Percentiles rank a stretch among this genome's conserved stretches.
Conservation (phyloP, 2,797 vertebrate species). For the Sebastes taczanowskii region DNA sequence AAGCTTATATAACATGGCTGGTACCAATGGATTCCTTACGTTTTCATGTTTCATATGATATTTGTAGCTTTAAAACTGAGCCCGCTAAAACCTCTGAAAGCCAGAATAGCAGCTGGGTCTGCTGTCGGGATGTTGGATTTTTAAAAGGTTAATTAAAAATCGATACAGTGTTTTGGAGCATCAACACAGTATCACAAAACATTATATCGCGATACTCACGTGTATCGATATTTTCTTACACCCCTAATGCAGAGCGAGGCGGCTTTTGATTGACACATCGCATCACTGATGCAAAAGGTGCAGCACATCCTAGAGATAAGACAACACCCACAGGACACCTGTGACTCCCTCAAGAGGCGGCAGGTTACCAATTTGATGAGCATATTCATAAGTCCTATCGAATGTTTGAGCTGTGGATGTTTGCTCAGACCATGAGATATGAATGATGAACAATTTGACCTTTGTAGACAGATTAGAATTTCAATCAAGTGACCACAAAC, state of each 20-base stretch:
- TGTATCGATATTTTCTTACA: too few species aligned
- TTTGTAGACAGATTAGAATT: conserved; percentile 81
- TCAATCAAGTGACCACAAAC: conserved; percentile 76
- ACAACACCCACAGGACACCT: conserved; percentile 56
- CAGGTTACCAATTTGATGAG: conserved; percentile 51
- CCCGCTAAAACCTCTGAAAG: too few species aligned
- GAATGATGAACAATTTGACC: conserved; percentile 85
- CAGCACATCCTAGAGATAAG: conserved; percentile 31
- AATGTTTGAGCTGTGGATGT: conserved; percentile 55
- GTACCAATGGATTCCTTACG: too few species aligned
- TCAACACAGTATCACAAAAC: too few species aligned
- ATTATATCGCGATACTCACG: too few species aligned
- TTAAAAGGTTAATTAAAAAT: too few species aligned
- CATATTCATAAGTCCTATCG: conserved; percentile 72
- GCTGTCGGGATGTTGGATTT: too few species aligned
- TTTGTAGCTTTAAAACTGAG: too few species aligned
- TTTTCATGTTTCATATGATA: too few species aligned
- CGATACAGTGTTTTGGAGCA: too few species aligned
- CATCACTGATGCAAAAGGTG: conserved; percentile 33
- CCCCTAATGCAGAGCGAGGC: not conserved
- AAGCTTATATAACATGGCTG: too few species aligned
- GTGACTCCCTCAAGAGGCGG: conserved; percentile 41
- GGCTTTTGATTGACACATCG: conserved; percentile 58
- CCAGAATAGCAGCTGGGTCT: too few species aligned
- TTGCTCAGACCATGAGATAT: conserved; percentile 75